Evolutionary conservation across 2,888 invertebrate genomes (phyloP), one percentile per base, ranked within the genome.

Genomic region (Limenitis camilla): DNA sequence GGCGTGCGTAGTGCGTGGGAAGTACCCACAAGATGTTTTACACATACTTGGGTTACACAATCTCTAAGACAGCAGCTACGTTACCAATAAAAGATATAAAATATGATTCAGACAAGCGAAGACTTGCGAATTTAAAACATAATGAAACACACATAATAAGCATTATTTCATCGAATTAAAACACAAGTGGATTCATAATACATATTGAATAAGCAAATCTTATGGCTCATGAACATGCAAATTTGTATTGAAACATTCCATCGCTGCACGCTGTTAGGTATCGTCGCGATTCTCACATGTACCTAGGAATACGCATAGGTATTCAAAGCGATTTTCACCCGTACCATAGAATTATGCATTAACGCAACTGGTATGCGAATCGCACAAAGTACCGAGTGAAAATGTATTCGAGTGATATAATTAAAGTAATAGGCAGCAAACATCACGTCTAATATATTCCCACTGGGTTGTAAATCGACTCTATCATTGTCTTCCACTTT

Each of bases 1-100:
- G 77, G 76, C 74, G 72, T 71, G 73, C 73, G 73, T 74, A 68
- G 72, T 76, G 82, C 85, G 86, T 87, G 86, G 86, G 86, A 86
- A 86, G 77, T 66, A 64, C 69, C 67, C 65, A 61, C 66, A 70
- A 69, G 71, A 74, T 68, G 64, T 66, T 75, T 71, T 74, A 74
- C 78, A 81, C 81, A 83, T 77, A 77, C 83, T 86, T 79, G 71
- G 69, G 76, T 84, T 84, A 81, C 85, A 83, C 81, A 82, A 84
- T 80, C 78, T 76, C 71, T 72, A 76, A 78, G 76, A 78, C 76
- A 75, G 73, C 74, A 78, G 72, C 70, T 69, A 71, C 72, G 59
- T 58, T 60, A 56, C 56, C 52, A 61, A 61, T 61, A 61, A 55
- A 55, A 61, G 56, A 52, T 52, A 62, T 57, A 58, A 56, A 55